phyloP scores from a whole-genome alignment of 1,140 invertebrate species.

The Drosophila pseudoananassae region DNA sequence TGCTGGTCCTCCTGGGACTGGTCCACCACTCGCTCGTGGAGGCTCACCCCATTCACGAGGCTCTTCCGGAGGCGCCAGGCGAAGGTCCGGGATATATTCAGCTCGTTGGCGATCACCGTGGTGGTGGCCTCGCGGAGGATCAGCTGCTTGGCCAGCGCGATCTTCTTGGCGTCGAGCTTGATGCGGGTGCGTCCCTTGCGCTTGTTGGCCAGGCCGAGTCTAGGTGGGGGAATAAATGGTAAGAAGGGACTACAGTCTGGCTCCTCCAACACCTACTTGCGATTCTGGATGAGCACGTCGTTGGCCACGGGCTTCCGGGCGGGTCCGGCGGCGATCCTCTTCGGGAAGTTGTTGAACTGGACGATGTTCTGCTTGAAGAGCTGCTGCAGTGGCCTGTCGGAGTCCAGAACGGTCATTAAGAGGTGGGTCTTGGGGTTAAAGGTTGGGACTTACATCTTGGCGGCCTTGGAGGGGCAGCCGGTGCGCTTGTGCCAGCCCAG shows the following conservation, averaged over 20 bases:
- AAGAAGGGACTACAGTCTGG: too few relatives aligned
- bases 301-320: constrained; percentile 55
- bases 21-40: constrained; percentile 78
- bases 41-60: constrained; percentile 77
- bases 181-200: constrained; percentile 82
- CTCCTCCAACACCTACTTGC: constrained; percentile 64
- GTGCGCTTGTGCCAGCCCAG: constrained; percentile 83
- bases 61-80: constrained; percentile 82
- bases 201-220: constrained; percentile 68
- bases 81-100: constrained; percentile 81
- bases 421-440: neutral
- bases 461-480: constrained; percentile 78
- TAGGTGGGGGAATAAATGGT: constrained; percentile 4
- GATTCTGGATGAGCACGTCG: constrained; percentile 72
- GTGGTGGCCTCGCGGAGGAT: constrained; percentile 80
- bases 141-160: constrained; percentile 77
- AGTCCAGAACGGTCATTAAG: neutral
- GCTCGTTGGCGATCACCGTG: constrained; percentile 79
- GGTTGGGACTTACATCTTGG: constrained; percentile 65
- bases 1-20: constrained; percentile 61
- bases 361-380: constrained; percentile 82
- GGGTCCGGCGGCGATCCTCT: constrained; percentile 49
- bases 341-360: constrained; percentile 82
- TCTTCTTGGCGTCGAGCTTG: constrained; percentile 81
- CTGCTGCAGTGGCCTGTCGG: constrained; percentile 74